Base-by-base conservation (phyloP, 92 coral and sea anemone species). In the Plumapathes pennacea region DNA sequence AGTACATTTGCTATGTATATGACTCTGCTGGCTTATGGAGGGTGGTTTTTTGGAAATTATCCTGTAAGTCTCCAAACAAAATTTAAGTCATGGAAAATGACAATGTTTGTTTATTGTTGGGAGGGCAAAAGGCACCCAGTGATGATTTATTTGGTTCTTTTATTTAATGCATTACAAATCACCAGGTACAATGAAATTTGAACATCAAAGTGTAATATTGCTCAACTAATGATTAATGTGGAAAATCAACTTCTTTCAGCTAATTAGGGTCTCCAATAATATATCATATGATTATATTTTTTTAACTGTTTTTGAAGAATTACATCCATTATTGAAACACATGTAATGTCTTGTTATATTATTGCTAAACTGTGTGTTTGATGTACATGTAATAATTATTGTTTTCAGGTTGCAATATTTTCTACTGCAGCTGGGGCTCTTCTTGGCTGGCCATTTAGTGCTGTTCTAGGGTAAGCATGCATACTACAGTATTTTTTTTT, bases 381-480 rank as follows among this genome's bases (percentile, higher is more conserved):
- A n/a, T n/a, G n/a, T n/a, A n/a, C n/a, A n/a, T n/a, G n/a, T 19
- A 4, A 28, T 4, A 15, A 28, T 19, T 29, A 23, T 18, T 39
- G n/a, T 4, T 50, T 38, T 3, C 32, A 91, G 97, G 81, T 92
- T 25, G 98, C 98, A 18, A 78, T 92, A 21, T 41, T 92, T 18
- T 81, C 84, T 24, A 89, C 88, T 39, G 98, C 98, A 34, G 92
- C 90, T 19, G 98, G 94, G 14, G 64, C 98, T 5, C 64, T 92
- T 18, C 45, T 92, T 67, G 98, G 98, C 44, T 92, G 98, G 98
- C 98, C 98, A n/a, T 92, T 92, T 37, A 92, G 90, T 88, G 98
- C 88, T 32, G 70, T 78, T 31, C 72, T 92, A 32, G 98, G 98
- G 97, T 91, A 32, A 64, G 87, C 54, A 38, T 7, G 0, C 9